Evolutionary conservation across 2,797 vertebrate species (phyloP).

Genomic region (Lerista edwardsae): DNA sequence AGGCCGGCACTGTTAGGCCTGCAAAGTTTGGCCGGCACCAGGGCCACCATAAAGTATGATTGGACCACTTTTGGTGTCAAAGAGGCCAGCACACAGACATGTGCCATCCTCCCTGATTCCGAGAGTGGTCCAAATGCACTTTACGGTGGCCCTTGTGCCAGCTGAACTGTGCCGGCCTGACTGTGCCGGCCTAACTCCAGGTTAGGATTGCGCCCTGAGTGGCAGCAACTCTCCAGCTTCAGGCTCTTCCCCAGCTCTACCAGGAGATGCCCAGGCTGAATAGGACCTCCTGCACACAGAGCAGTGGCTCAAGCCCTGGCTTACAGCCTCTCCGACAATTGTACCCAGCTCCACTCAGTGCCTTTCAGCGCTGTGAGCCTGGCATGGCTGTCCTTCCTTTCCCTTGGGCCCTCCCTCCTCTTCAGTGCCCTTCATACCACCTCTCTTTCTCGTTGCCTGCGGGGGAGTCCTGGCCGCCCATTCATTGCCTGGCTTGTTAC

Average conservation of each 20-base stretch:
- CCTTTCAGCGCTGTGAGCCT: neutral
- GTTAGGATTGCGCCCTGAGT: no score
- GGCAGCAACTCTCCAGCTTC: neutral
- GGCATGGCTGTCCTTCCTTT: neutral
- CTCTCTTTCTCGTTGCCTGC: neutral
- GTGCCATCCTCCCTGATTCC: no score
- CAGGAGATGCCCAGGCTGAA: neutral
- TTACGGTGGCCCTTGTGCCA: no score
- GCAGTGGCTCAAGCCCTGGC: neutral
- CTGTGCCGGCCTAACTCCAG: no score
- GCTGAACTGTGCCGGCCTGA: no score
- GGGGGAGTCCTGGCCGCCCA: neutral
- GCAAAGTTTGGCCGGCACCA: no score
- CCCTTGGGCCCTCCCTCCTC: neutral
- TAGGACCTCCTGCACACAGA: neutral
- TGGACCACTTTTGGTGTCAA: no score
- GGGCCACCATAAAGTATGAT: no score
- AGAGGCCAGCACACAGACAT: no score
- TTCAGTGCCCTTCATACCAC: slow-evolving; percentile 12
- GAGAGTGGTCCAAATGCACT: no score
- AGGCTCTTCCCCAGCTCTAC: neutral
- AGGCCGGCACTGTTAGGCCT: no score
- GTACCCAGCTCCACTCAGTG: neutral
- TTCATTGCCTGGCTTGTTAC: slow-evolving; percentile 6
- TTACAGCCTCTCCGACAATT: no score